Conservation (phyloP, 2,113 vertebrate species). For the Oophaga pumilio region DNA sequence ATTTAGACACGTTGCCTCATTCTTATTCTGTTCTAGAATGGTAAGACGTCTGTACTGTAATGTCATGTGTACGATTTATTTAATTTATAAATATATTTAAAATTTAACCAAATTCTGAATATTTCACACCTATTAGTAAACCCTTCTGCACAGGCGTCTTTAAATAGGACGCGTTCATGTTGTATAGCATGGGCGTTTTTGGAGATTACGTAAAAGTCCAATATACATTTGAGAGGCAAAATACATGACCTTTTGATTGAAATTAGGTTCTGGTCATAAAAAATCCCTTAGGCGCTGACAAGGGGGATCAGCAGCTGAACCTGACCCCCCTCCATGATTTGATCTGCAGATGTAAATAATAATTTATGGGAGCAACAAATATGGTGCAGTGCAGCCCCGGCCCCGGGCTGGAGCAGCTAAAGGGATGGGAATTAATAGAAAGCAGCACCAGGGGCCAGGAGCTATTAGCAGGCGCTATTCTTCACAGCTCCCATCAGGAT, state of each 20-base stretch:
- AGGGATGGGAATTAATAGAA: constrained; percentile 83
- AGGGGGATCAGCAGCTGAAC: constrained; percentile 44
- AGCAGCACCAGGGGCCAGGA: constrained; percentile 81
- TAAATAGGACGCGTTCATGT: background rate
- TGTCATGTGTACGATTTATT: background rate
- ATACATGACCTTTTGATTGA: constrained; percentile 41
- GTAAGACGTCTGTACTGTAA: background rate
- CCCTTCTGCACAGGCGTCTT: background rate
- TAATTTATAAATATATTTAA: no score
- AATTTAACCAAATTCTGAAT: no score
- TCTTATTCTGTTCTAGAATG: background rate
- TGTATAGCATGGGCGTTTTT: constrained; percentile 2
- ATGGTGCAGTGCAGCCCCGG: constrained; percentile 82
- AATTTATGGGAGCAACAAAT: constrained; percentile 86
- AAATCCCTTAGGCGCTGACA: constrained; percentile 33
- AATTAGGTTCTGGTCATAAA: constrained; percentile 46
- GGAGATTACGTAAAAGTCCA: constrained; percentile 9
- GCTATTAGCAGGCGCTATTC: constrained; percentile 86
- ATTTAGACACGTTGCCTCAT: background rate
- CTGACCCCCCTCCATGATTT: constrained; percentile 67
- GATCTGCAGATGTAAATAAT: constrained; percentile 80
- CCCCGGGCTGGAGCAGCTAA: constrained; percentile 82
- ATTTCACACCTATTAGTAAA: no score
- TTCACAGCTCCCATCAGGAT: constrained; percentile 89
- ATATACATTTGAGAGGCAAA: constrained; percentile 24